phyloP scores from a whole-genome alignment of 1,140 invertebrate genomes.

The Hyphantria cunea region DNA sequence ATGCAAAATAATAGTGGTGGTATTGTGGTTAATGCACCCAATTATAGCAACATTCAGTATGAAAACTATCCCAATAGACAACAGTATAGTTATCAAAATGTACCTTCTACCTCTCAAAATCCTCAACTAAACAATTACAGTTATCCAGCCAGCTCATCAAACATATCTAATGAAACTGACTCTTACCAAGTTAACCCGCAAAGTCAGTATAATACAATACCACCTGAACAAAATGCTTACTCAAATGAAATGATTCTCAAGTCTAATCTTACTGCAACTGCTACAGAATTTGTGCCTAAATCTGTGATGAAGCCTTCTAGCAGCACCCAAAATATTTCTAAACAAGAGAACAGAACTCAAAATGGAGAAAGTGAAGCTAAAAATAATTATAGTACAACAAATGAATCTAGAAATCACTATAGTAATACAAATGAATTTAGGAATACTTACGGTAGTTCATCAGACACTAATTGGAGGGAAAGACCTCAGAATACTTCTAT shows the following conservation, averaged over 20 bases:
- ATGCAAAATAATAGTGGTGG: conserved; percentile 54
- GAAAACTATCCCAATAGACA: conserved; percentile 57
- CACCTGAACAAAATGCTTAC: conserved; percentile 45
- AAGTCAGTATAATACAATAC: conserved; percentile 44
- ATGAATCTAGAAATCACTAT: conserved; percentile 39
- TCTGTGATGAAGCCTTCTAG: conserved; percentile 41
- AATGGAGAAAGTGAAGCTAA: conserved; percentile 23
- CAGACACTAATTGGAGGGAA: conserved; percentile 65
- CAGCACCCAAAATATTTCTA: conserved; percentile 39
- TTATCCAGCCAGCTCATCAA: conserved; percentile 50
- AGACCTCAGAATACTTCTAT: conserved; percentile 48
- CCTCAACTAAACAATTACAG: conserved; percentile 49
- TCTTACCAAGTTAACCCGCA: conserved; percentile 45
- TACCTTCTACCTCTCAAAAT: conserved; percentile 51
- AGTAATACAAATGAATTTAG: conserved; percentile 33
- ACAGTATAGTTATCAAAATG: conserved; percentile 58
- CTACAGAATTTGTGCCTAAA: conserved; percentile 78
- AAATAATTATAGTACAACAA: conserved; percentile 29
- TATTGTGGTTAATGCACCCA: conserved; percentile 38
- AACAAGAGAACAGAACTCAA: conserved; percentile 39
- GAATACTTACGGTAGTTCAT: conserved; percentile 35
- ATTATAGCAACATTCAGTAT: conserved; percentile 59
- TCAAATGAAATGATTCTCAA: conserved; percentile 63
- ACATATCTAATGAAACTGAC: conserved; percentile 46
- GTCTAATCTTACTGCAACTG: conserved; percentile 74